These are phyloP conservation scores for Acanthosoma haemorrhoidale DNA, from an alignment of 2,888 invertebrate species.

Conservation along the genomic window DNA sequence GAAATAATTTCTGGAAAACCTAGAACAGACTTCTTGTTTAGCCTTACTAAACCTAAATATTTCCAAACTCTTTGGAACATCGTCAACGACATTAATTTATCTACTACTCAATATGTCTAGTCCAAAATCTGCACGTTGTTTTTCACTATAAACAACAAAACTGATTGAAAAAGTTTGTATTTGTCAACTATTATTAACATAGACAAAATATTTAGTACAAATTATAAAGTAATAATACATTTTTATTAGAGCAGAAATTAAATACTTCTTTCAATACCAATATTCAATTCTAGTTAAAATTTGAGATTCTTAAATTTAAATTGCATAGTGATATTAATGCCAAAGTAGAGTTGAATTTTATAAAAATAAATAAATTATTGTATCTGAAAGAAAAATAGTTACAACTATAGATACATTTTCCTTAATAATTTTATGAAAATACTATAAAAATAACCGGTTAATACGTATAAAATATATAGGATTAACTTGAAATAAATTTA, in stretches of 20 bases:
- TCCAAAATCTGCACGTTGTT: too few relatives aligned
- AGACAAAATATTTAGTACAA: not conserved
- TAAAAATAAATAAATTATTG: too few relatives aligned
- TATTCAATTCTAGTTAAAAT: not conserved
- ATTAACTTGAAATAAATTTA: too few relatives aligned
- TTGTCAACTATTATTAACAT: not conserved
- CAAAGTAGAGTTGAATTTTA: too few relatives aligned
- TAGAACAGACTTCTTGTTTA: constrained; percentile 31
- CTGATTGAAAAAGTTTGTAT: not conserved
- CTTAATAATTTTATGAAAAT: too few relatives aligned
- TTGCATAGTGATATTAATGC: too few relatives aligned
- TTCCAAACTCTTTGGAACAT: constrained; percentile 32
- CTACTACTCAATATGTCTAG: not conserved
- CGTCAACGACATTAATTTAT: constrained; percentile 13
- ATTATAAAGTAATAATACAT: not conserved
- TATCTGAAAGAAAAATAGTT: too few relatives aligned
- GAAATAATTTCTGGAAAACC: constrained; percentile 13
- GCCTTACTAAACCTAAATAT: constrained; percentile 28
- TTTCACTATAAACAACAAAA: too few relatives aligned
- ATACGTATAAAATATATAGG: too few relatives aligned
- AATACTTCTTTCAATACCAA: not conserved
- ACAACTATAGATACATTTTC: too few relatives aligned
- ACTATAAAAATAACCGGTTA: too few relatives aligned
- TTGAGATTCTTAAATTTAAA: not conserved
- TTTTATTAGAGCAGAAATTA: not conserved